Percentiles rank a stretch among this genome's conserved stretches.
These are phyloP conservation scores for Amphimedon queenslandica DNA, from an alignment of 37 sponge, comb jelly and placozoan species.

Conservation along the genomic window DNA sequence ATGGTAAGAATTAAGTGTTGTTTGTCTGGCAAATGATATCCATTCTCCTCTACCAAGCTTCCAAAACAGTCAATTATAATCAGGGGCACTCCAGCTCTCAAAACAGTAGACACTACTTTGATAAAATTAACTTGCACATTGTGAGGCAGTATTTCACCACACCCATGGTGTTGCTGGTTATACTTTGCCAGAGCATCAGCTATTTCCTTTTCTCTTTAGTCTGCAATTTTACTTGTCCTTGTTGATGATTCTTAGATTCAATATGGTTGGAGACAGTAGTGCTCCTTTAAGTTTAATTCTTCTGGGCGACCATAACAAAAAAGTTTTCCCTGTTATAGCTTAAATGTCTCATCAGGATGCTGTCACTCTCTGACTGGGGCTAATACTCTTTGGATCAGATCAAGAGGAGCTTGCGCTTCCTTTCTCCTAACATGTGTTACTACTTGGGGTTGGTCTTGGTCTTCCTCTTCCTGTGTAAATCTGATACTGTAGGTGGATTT, in stretches of 20 bases:
- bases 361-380: slow-evolving; percentile 29
- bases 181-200: slow-evolving; percentile 12
- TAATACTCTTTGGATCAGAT: slow-evolving; percentile 19
- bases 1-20: neutral
- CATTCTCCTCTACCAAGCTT: neutral
- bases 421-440: neutral
- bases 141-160: neutral
- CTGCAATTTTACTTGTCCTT: neutral
- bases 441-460: neutral
- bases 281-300: slow-evolving; percentile 32
- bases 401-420: neutral
- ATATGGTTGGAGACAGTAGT: slow-evolving; percentile 19
- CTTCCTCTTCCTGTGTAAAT: neutral
- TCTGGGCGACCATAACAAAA: slow-evolving; percentile 56
- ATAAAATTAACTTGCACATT: neutral
- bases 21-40: neutral
- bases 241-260: slow-evolving; percentile 10
- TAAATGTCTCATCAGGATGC: slow-evolving; percentile 21
- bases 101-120: neutral
- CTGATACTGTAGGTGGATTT: neutral
- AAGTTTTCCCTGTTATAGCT: slow-evolving; percentile 19
- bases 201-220: slow-evolving; percentile 44
- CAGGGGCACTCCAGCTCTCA: slow-evolving; percentile 1
- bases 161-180: neutral
- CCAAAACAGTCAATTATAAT: neutral